Evolutionary conservation across 2,113 vertebrate species (phyloP).

Genomic region (Tyto alba): DNA sequence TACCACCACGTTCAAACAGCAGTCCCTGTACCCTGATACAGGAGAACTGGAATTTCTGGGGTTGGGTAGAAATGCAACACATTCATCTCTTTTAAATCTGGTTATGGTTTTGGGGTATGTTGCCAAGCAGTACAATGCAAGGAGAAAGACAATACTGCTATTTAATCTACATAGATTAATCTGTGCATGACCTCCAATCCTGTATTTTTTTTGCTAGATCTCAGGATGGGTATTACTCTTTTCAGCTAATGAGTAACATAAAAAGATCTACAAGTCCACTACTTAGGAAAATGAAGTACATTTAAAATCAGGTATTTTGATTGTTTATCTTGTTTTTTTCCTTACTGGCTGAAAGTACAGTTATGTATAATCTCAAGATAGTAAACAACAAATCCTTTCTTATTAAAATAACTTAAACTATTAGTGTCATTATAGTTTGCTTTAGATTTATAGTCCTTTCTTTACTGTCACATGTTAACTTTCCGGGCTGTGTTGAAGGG

Average conservation of each 20-base stretch:
- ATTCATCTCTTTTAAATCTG: background rate
- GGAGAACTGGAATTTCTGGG: background rate
- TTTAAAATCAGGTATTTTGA: background rate
- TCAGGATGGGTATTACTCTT: background rate
- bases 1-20: background rate
- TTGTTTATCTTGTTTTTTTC: background rate
- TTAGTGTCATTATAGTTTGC: slow-evolving; percentile 52
- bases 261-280: background rate
- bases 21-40: accelerated
- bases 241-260: background rate
- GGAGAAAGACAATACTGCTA: background rate
- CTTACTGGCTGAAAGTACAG: background rate
- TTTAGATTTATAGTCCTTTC: slow-evolving; percentile 39
- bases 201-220: background rate
- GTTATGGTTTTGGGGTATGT: background rate
- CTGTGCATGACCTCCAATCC: background rate
- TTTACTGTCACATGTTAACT: slow-evolving; percentile 50
- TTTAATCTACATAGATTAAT: background rate
- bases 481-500: background rate
- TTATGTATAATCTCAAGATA: background rate
- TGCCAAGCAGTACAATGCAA: background rate
- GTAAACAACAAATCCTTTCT: slow-evolving; percentile 49
- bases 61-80: background rate
- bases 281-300: background rate
- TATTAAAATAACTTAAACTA: slow-evolving; percentile 48